Evolutionary conservation across 2,113 vertebrate genomes (phyloP).

Genomic region (Bubo scandiacus): DNA sequence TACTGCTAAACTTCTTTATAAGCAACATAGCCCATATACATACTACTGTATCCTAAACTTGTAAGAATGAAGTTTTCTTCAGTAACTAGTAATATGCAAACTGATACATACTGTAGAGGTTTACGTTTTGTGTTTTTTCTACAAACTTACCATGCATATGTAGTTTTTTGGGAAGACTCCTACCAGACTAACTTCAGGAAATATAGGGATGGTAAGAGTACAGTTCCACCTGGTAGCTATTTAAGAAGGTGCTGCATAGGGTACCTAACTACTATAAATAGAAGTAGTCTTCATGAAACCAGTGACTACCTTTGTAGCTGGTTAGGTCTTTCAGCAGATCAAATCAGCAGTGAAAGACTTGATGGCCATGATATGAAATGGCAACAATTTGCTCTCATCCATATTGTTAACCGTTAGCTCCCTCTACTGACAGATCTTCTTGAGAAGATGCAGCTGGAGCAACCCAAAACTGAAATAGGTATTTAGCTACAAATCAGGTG

Average conservation of each 20-base stretch:
- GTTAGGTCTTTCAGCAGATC: background rate
- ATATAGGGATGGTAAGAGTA: background rate
- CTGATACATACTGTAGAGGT: background rate
- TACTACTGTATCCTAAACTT: background rate
- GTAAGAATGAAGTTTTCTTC: background rate
- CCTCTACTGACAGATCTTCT: background rate
- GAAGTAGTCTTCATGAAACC: background rate
- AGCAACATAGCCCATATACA: background rate
- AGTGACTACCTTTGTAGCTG: background rate
- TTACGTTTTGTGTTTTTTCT: background rate
- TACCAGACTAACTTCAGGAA: background rate
- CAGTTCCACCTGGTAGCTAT: accelerated
- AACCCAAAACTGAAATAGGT: background rate
- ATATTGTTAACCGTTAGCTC: accelerated
- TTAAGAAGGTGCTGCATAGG: background rate
- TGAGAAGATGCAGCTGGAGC: background rate
- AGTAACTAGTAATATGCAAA: background rate
- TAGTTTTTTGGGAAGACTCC: background rate
- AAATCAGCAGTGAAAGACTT: background rate
- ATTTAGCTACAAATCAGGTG: background rate
- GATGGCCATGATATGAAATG: background rate
- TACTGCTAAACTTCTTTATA: background rate
- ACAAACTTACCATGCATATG: background rate
- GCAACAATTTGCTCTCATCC: background rate
- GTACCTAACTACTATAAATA: background rate